Percentiles rank a stretch among this genome's conserved stretches.
These are phyloP conservation scores for Malacosoma neustria DNA, from an alignment of 2,888 invertebrate species.

Conservation along the genomic window DNA sequence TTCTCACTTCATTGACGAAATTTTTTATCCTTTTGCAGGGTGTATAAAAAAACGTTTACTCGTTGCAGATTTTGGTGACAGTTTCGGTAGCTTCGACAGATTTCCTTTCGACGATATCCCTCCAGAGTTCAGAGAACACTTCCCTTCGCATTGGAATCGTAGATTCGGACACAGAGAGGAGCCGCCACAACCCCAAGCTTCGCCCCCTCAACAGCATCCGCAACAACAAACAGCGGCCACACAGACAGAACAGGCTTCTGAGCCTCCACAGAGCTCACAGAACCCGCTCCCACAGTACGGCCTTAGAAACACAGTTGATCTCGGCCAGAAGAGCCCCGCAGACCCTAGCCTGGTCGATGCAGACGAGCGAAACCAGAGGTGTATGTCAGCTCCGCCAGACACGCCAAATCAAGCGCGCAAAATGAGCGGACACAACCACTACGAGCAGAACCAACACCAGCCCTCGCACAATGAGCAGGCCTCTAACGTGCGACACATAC, in stretches of 20 bases:
- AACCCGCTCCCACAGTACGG: slow-evolving; percentile 77
- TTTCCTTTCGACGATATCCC: slow-evolving; percentile 71
- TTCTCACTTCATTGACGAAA: too few relatives aligned
- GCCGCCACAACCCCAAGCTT: slow-evolving; percentile 26
- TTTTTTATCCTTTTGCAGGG: slow-evolving; percentile 27
- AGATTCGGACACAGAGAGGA: slow-evolving; percentile 49
- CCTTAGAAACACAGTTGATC: slow-evolving; percentile 85
- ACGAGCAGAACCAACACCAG: slow-evolving; percentile 31
- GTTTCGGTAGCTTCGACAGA: slow-evolving; percentile 67
- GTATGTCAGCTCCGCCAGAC: slow-evolving; percentile 87
- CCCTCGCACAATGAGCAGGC: slow-evolving; percentile 33
- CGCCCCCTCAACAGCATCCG: slow-evolving; percentile 28
- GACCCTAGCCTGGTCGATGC: slow-evolving; percentile 67
- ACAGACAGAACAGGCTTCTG: slow-evolving; percentile 50
- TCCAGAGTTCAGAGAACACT: slow-evolving; percentile 63
- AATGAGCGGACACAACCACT: slow-evolving; percentile 51
- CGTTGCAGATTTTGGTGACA: slow-evolving; percentile 65
- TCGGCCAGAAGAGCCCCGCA: slow-evolving; percentile 79
- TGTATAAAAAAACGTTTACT: slow-evolving; percentile 33
- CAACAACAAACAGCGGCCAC: slow-evolving; percentile 49
- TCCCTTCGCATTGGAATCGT: slow-evolving; percentile 59
- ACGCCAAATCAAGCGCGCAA: slow-evolving; percentile 36
- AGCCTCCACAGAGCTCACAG: slow-evolving; percentile 27
- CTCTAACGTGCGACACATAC: slow-evolving; percentile 85
- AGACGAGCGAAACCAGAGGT: slow-evolving; percentile 79